phyloP scores from a whole-genome alignment of 1,140 invertebrate genomes.

The Drosophila elegans region DNA sequence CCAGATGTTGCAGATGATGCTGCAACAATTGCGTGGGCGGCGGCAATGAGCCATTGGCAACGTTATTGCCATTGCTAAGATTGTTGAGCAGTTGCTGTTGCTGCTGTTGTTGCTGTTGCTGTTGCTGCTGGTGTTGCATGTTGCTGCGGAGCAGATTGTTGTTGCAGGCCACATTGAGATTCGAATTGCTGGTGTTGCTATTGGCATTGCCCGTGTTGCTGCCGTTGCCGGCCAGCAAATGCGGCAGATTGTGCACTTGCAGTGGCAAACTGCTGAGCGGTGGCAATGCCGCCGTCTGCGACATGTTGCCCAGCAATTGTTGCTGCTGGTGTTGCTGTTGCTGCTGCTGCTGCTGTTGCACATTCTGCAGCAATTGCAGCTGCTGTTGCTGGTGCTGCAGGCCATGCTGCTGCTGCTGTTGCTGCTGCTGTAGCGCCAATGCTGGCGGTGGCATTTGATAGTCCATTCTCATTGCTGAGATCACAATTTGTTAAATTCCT shows the following conservation, averaged over 20 bases:
- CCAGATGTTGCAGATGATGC: conserved; percentile 83
- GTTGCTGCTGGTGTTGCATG: conserved; percentile 59
- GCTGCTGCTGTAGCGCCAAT: conserved; percentile 73
- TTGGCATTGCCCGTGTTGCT: conserved; percentile 39
- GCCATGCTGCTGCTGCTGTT: conserved; percentile 60
- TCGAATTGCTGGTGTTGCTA: conserved; percentile 47
- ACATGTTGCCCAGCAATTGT: conserved; percentile 73
- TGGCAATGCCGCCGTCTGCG: conserved; percentile 68
- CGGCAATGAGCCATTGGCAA: conserved; percentile 63
- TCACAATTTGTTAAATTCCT: conserved; percentile 40
- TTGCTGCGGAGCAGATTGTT: conserved; percentile 52
- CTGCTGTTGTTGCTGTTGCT: conserved; percentile 45
- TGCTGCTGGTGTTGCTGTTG: conserved; percentile 75
- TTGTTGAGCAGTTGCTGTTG: conserved; percentile 49
- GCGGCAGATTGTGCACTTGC: conserved; percentile 82
- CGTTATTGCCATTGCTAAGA: conserved; percentile 51
- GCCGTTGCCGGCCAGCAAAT: conserved; percentile 61
- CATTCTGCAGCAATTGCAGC: conserved; percentile 62
- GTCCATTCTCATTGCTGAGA: conserved; percentile 85
- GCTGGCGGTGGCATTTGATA: conserved; percentile 85
- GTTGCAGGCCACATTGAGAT: conserved; percentile 57
- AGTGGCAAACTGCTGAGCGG: conserved; percentile 77
- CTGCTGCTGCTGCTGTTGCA: conserved; percentile 63
- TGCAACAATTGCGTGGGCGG: conserved; percentile 81
- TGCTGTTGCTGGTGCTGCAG: conserved; percentile 71